These are phyloP conservation scores for Temnothorax longispinosus DNA, from an alignment of 1,140 invertebrate genomes.

Conservation along the genomic window DNA sequence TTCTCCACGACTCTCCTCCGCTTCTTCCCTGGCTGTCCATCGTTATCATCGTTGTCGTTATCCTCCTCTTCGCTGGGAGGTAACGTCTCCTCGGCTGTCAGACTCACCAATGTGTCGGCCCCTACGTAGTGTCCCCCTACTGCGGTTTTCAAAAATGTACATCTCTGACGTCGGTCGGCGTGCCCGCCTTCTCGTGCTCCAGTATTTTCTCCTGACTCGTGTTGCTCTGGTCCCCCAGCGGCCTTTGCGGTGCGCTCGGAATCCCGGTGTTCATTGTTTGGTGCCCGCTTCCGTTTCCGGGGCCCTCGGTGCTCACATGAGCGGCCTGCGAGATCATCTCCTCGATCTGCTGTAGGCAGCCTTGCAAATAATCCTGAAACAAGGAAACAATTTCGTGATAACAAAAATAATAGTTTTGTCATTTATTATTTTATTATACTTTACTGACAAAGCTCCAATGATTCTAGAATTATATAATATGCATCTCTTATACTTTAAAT, in stretches of 20 bases:
- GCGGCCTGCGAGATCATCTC: slow-evolving; percentile 88
- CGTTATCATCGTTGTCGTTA: not conserved
- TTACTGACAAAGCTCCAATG: not conserved
- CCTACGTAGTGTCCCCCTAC: slow-evolving; percentile 70
- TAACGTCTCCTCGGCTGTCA: slow-evolving; percentile 44
- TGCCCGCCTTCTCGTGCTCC: slow-evolving; percentile 90
- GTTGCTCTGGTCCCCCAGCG: slow-evolving; percentile 82
- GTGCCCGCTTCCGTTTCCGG: slow-evolving; percentile 65
- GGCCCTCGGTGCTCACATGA: slow-evolving; percentile 8
- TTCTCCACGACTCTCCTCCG: not conserved
- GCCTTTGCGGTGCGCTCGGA: slow-evolving; percentile 71
- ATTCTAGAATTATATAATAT: not conserved
- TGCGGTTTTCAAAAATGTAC: slow-evolving; percentile 88
- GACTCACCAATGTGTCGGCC: slow-evolving; percentile 65
- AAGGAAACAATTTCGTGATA: not conserved
- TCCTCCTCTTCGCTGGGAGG: slow-evolving; percentile 7
- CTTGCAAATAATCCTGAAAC: slow-evolving; percentile 90
- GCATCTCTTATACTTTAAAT: not conserved
- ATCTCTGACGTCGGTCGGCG: slow-evolving; percentile 92
- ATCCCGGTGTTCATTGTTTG: slow-evolving; percentile 68
- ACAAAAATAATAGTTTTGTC: not conserved
- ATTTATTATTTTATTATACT: not conserved
- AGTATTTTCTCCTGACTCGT: slow-evolving; percentile 86
- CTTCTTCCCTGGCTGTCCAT: not conserved
- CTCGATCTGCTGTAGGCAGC: slow-evolving; percentile 91